These are phyloP conservation scores for Aplocera efformata DNA, from an alignment of 2,888 invertebrate species.

Conservation along the genomic window DNA sequence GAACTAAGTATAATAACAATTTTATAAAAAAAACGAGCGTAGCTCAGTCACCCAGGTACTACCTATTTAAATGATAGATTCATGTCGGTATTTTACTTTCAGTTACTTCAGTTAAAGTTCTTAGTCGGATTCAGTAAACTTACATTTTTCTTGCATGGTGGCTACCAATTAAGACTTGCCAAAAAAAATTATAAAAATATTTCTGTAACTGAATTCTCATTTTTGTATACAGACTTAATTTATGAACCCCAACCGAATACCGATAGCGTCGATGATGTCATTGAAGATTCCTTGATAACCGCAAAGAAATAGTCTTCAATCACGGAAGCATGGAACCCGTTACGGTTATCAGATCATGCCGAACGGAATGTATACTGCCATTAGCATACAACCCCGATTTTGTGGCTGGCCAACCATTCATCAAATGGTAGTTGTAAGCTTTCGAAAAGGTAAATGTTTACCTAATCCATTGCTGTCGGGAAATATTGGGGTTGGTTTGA, in stretches of 20 bases:
- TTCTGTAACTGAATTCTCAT: no score
- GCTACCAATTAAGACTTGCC: no score
- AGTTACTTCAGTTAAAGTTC: no score
- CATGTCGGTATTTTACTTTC: no score
- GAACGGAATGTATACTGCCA: constrained; percentile 16
- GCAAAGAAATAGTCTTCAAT: constrained; percentile 45
- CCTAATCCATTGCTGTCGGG: constrained; percentile 35
- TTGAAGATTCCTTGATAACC: constrained; percentile 53
- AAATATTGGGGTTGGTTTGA: constrained; percentile 19
- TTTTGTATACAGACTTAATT: constrained; percentile 7
- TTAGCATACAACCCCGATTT: constrained; percentile 11
- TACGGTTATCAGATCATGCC: constrained; percentile 24
- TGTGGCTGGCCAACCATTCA: constrained; percentile 28
- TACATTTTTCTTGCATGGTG: no score
- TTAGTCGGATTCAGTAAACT: no score
- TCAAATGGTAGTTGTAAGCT: constrained; percentile 28
- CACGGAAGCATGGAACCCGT: constrained; percentile 46
- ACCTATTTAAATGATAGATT: no score
- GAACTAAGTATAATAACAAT: no score
- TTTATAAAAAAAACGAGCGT: no score
- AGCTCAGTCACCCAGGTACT: no score
- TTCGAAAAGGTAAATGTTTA: constrained; percentile 36
- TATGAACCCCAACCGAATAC: constrained; percentile 30
- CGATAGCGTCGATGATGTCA: constrained; percentile 36
- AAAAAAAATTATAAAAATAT: no score